Conservation (phyloP, 2,888 invertebrate genomes). For the Harmothoe impar region DNA sequence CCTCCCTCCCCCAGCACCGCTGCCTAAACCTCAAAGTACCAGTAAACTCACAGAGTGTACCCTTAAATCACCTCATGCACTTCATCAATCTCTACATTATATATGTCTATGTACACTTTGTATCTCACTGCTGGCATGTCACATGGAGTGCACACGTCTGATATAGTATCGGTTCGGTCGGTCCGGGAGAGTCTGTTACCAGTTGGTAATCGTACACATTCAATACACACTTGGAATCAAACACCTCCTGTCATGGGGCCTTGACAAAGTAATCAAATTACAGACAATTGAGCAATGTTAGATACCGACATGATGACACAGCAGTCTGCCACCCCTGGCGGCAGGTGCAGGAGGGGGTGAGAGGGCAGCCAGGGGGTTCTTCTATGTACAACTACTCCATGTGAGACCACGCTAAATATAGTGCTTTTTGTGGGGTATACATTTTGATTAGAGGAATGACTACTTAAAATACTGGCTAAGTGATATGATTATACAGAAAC, state of each 20-base stretch:
- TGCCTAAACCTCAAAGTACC: too few species aligned
- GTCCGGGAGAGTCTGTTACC: not conserved
- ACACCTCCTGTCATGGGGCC: too few species aligned
- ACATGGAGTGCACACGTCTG: not conserved
- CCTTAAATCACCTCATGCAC: too few species aligned
- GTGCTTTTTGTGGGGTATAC: not conserved
- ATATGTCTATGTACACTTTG: not conserved
- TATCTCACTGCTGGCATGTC: not conserved
- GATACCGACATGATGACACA: not conserved
- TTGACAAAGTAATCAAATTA: not conserved
- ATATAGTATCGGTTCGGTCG: not conserved
- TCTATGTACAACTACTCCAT: not conserved
- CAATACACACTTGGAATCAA: not conserved
- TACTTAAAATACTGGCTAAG: not conserved
- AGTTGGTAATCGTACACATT: not conserved
- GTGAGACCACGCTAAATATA: not conserved
- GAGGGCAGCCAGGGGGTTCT: not conserved
- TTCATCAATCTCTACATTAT: not conserved
- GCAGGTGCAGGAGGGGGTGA: not conserved
- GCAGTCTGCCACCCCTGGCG: not conserved
- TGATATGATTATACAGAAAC: slow-evolving; percentile 18
- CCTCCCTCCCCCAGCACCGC: too few species aligned
- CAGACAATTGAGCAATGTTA: not conserved
- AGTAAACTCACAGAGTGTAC: too few species aligned
- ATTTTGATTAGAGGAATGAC: slow-evolving; percentile 18